Evolutionary conservation across 2,888 invertebrate species (phyloP), one percentile per base, ranked within the genome.

Genomic region (Cordilura impudica): DNA sequence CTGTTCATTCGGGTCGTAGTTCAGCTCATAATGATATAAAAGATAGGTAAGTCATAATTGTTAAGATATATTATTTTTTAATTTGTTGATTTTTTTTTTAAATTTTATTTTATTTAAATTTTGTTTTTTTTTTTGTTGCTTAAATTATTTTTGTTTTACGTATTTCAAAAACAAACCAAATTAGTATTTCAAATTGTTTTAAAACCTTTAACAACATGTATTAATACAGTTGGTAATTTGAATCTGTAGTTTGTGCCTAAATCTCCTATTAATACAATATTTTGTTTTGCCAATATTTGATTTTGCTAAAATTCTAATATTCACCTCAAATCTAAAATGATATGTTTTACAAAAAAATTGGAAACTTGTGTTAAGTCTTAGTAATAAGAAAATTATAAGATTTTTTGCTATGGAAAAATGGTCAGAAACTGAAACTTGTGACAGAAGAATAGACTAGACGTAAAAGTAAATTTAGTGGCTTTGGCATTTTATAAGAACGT

Each of bases 1-100:
- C 95, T 84, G 94, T 95, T 66, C 95, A 95, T 91, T 96, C 96
- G 16, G 96, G 96, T 54, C 93, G 95, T 83, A 95, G 95, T 90
- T 95, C 95, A 78, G 93, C 94, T 83, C 86, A 87, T 71, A 94
- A 94, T 88, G 95, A 94, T 49, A 49, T 78, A 7, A 93, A 92
- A 84, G 91, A 92, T 83, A 92, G 93, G 91, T 93, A 90, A 88
- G 91, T 91, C 74, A 3, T 1, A 43, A 39, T 73, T 35, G 66
- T 81, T 67, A 60, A 4, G 18, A 56, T 66, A 35, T 18, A 12
- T 6, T 19, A 43, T 54, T 18, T 58, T 26, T 21, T 45, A 45
- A 29, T 35, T 18, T 19, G 16, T 49, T 23, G n/a, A 21, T 35
- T 35, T 51, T 31, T 61, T 23, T 69, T 63, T 3, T 19, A 63